These are phyloP conservation scores for Enteromius argenteus DNA, from an alignment of 2,797 vertebrate species.

Conservation along the genomic window DNA sequence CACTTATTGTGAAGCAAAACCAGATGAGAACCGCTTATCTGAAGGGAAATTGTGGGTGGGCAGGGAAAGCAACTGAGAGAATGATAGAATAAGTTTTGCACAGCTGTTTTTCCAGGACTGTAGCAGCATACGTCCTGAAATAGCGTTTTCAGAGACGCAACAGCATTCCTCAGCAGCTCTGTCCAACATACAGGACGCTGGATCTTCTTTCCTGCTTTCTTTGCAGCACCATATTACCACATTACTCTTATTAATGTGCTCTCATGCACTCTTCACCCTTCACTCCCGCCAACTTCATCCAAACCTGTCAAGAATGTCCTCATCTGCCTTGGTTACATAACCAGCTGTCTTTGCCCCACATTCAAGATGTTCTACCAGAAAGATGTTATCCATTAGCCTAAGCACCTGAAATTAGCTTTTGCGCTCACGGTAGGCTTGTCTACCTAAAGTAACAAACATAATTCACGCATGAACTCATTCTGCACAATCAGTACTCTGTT, in stretches of 20 bases:
- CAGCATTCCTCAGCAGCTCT: conserved; percentile 24
- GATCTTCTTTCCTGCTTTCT: conserved; percentile 13
- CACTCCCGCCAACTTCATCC: background rate
- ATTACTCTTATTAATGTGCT: conserved; percentile 23
- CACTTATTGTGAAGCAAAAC: background rate
- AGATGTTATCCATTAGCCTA: background rate
- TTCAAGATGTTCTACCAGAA: conserved; percentile 17
- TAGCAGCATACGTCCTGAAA: conserved; percentile 16
- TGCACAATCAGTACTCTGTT: conserved; percentile 22
- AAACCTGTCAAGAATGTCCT: conserved; percentile 15
- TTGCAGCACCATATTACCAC: background rate
- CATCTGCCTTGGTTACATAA: conserved; percentile 34
- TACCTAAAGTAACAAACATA: background rate
- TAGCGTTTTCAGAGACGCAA: conserved; percentile 20
- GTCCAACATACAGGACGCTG: background rate
- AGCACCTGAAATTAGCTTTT: background rate
- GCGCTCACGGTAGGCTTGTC: background rate
- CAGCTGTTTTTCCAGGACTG: conserved; percentile 37
- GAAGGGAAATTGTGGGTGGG: background rate
- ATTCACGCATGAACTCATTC: background rate
- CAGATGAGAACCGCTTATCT: background rate
- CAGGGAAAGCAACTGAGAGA: conserved; percentile 1
- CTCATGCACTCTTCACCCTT: conserved; percentile 13
- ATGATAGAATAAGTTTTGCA: background rate
- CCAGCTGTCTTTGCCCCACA: conserved; percentile 16